A percentile compares a stretch with the other conserved stretches of the same genome.
Evolutionary conservation across 2,113 vertebrate genomes (phyloP).

Genomic region (Nycticebus coucang): DNA sequence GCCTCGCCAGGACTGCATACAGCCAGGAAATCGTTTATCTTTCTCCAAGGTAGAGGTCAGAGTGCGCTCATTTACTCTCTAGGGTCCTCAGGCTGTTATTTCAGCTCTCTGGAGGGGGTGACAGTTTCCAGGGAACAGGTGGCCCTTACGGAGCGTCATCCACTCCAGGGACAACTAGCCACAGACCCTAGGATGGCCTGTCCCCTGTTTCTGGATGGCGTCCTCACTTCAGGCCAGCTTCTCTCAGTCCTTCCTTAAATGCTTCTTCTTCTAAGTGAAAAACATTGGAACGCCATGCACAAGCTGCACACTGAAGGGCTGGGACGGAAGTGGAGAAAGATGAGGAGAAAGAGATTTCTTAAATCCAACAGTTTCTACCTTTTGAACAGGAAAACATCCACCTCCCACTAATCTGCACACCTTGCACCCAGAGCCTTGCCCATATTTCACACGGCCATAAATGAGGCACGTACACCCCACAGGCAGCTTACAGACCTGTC

Average conservation of each 20-base stretch:
- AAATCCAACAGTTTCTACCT: too few relatives aligned
- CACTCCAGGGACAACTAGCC: neutral
- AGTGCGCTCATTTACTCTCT: accelerated
- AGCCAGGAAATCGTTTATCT: neutral
- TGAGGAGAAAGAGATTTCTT: too few relatives aligned
- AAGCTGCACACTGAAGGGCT: neutral
- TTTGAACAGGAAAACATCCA: accelerated
- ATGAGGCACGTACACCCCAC: accelerated
- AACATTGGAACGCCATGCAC: accelerated
- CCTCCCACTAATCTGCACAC: too few relatives aligned
- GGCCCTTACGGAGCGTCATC: accelerated
- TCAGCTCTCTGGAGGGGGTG: neutral
- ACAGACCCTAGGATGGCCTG: neutral
- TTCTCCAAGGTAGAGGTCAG: too few relatives aligned
- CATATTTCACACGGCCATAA: accelerated
- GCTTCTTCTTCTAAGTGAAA: neutral
- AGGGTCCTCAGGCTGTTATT: accelerated
- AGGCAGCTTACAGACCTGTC: too few relatives aligned
- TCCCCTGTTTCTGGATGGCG: accelerated
- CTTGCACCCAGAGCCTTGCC: accelerated
- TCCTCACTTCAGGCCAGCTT: neutral
- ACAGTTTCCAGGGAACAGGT: accelerated
- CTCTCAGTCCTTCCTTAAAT: accelerated
- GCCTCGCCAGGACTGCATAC: accelerated
- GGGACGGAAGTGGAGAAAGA: neutral